Base-by-base conservation (phyloP, 1,140 invertebrate species). In the Drosophila parvula region DNA sequence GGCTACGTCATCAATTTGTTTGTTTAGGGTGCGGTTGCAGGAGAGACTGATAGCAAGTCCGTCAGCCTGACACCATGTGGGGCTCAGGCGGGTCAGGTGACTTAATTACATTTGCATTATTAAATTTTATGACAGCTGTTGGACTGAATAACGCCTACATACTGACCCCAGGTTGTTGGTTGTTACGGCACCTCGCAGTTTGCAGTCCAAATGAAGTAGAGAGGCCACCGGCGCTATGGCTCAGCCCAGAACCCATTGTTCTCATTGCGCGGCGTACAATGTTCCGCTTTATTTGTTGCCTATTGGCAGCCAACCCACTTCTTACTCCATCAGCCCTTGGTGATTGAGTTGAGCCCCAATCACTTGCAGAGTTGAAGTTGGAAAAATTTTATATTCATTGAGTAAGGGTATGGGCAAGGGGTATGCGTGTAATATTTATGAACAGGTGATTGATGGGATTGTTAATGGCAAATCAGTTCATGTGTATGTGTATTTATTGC, bases 31-130 rank as follows among this genome's bases (percentile, higher is more conserved):
- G 44, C 27, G 62, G 63, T 50, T 22, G 32, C 50, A 41, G 34
- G 36, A 18, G 41, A 48, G n/a, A 64, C 18, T 22, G 32, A 50
- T 16, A 32, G 30, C 6, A 34, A 27, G 12, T 34, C 50, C 12
- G 32, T 36, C 50, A 36, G 12, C 14, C 32, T 32, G 50, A 36
- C 48, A 16, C 18, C 55, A 28, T 40, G 51, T 61, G 40, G 57
- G 40, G 40, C 53, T 38, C 51, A 27, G 50, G 9, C 57, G 59
- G 61, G 62, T 68, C 69, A 81, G 74, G 57, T 74, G 68, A 83
- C 64, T 89, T 84, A 88, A 88, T 88, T 89, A 84, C 80, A 89
- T 89, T 88, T 88, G 78, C 80, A 88, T 89, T 88, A 89, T 89
- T 88, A 89, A 88, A 89, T 89, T 88, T 88, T 89, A 88, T 89